Conservation (phyloP, 2,888 invertebrate species). For the Hyposoter dolosus region DNA sequence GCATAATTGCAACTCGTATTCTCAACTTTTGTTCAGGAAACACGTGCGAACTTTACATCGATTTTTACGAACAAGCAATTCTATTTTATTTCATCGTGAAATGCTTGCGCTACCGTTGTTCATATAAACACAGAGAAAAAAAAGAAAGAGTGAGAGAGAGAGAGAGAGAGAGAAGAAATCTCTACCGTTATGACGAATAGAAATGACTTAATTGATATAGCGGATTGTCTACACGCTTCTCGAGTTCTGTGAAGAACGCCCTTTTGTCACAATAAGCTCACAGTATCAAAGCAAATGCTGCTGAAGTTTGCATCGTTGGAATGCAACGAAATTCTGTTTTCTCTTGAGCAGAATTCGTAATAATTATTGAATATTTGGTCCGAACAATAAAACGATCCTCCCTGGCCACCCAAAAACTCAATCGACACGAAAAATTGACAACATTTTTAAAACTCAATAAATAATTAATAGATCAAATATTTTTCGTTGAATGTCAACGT, state of each 20-base stretch:
- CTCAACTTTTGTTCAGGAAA: neutral
- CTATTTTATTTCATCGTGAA: constrained; percentile 24
- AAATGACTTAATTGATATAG: constrained; percentile 73
- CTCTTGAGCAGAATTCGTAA: no score
- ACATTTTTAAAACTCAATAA: no score
- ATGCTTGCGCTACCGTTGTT: constrained; percentile 39
- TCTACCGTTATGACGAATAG: constrained; percentile 69
- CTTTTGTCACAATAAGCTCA: constrained; percentile 41
- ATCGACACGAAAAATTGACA: no score
- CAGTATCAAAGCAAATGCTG: neutral
- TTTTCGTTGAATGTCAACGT: no score
- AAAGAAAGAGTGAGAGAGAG: no score
- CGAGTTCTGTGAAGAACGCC: constrained; percentile 50
- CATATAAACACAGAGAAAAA: neutral
- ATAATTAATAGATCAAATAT: no score
- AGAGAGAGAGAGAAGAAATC: constrained; percentile 17
- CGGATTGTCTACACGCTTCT: constrained; percentile 51
- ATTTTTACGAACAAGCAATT: constrained; percentile 6
- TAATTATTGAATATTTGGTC: no score
- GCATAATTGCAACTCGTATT: neutral
- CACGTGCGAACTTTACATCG: constrained; percentile 18
- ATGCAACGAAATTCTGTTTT: no score
- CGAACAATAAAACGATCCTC: no score
- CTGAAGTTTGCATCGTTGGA: neutral
- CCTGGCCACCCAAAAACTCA: no score